These are phyloP conservation scores for Maniola jurtina DNA, from an alignment of 1,140 invertebrate species.

Conservation along the genomic window DNA sequence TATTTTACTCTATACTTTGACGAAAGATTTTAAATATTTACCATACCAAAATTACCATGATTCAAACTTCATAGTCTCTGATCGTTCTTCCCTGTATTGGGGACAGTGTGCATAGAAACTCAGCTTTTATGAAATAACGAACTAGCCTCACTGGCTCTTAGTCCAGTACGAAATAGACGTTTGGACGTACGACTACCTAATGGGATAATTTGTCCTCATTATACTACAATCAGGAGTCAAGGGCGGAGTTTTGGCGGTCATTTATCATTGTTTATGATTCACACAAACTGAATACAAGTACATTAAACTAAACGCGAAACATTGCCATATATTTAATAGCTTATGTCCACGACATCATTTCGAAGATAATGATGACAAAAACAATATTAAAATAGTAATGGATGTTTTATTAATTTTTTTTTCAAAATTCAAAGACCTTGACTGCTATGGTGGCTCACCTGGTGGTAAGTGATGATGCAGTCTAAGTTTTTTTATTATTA, in stretches of 20 bases:
- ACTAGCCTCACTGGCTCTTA: no score
- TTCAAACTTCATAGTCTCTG: no score
- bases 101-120: no score
- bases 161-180: slow-evolving; percentile 40
- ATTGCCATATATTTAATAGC: neutral
- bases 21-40: no score
- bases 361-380: neutral
- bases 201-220: slow-evolving; percentile 61
- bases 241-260: slow-evolving; percentile 45
- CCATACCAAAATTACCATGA: no score
- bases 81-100: no score
- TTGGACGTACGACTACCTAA: slow-evolving; percentile 29
- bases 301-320: slow-evolving; percentile 19
- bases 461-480: no score
- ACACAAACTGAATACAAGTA: slow-evolving; percentile 35
- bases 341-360: neutral
- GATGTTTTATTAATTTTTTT: neutral
- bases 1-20: no score
- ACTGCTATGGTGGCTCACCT: no score
- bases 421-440: no score
- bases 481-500: no score
- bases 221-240: slow-evolving; percentile 47
- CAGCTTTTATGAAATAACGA: no score
- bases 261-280: slow-evolving; percentile 59
- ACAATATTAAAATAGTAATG: neutral